Percentiles rank a stretch among this genome's conserved stretches.
These are phyloP conservation scores for Chaenocephalus aceratus DNA, from an alignment of 2,113 vertebrate genomes.

Conservation along the genomic window DNA sequence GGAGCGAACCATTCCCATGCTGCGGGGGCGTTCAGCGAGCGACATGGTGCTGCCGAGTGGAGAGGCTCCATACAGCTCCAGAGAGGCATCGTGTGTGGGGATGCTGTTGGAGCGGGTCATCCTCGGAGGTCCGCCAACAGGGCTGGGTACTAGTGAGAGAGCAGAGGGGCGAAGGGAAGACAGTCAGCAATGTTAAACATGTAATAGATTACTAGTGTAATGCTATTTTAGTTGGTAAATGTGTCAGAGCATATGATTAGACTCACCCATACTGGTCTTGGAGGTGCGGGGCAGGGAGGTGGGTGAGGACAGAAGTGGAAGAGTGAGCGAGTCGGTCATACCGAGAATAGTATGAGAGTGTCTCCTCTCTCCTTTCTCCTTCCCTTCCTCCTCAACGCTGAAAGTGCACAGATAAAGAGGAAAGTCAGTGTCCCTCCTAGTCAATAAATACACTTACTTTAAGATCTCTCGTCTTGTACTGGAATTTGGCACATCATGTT, in stretches of 20 bases:
- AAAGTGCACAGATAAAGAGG: conserved; percentile 68
- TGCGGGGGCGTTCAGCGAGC: conserved; percentile 93
- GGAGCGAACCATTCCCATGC: conserved; percentile 94
- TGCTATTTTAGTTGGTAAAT: neutral
- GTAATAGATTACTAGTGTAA: neutral
- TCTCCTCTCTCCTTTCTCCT: conserved; percentile 92
- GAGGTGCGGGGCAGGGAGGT: conserved; percentile 86
- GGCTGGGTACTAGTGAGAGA: conserved; percentile 86
- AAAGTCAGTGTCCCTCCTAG: neutral
- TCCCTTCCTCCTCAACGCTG: conserved; percentile 90
- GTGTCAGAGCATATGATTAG: neutral
- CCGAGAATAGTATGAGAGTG: conserved; percentile 89
- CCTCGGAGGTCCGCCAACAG: conserved; percentile 83
- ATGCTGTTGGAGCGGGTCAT: conserved; percentile 99
- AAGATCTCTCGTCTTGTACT: neutral
- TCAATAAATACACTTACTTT: neutral
- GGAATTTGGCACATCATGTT: too few relatives aligned
- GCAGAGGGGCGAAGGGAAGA: neutral
- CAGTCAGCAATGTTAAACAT: neutral
- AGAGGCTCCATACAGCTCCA: conserved; percentile 91
- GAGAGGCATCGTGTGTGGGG: conserved; percentile 92
- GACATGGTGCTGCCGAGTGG: conserved; percentile 95
- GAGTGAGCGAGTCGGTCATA: conserved; percentile 85
- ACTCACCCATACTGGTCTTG: conserved; percentile 88
- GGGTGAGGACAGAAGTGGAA: conserved; percentile 88